Base-by-base conservation (phyloP, 2,888 invertebrate species). In the Epirrhoe tristata region DNA sequence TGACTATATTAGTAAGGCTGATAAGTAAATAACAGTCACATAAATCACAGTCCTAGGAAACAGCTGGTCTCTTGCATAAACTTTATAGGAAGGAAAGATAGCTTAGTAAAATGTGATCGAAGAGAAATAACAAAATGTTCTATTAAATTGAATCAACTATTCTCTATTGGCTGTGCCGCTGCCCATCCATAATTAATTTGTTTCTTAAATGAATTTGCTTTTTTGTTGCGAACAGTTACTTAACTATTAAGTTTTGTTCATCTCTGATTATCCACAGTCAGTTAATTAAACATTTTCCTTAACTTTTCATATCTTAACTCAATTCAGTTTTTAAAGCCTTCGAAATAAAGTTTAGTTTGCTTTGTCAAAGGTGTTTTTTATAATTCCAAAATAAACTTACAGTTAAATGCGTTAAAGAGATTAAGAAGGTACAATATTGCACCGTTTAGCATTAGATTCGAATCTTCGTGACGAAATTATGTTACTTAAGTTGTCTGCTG, bases 181-280 rank as follows among this genome's bases (percentile, higher is more conserved):
- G 48, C 58, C 59, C 62, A 56, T 67, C 32, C 17, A 61, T 66
- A 67, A 69, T 71, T 61, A 67, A 63, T 73, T 70, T 56, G n/a
- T 50, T 59, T 39, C 53, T 12, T 56, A 57, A 65, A 63, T 64
- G 61, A 43, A 59, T 64, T 69, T 63, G 39, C 55, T 58, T 66
- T 61, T 68, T 67, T 71, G 59, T 67, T n/a, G 59, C 64, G 5
- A 68, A 70, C 73, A 68, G 73, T 69, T 73, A 72, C 14, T 58
- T 70, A 71, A 73, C 73, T 66, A 60, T 71, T 68, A 51, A 55
- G 57, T 6, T 17, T 17, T 17, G 17, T 46, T 58, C 17, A 24
- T 53, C 43, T n/a, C 31, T 31, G 31, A 66, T 71, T 71, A 53
- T 63, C 55, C 48, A 32, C 46, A 58, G 17, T 55, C 58, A 53